Percentiles rank a stretch among this genome's conserved stretches.
These are phyloP conservation scores for Pristionchus japonicus DNA, from an alignment of 2,888 invertebrate genomes.

Conservation along the genomic window DNA sequence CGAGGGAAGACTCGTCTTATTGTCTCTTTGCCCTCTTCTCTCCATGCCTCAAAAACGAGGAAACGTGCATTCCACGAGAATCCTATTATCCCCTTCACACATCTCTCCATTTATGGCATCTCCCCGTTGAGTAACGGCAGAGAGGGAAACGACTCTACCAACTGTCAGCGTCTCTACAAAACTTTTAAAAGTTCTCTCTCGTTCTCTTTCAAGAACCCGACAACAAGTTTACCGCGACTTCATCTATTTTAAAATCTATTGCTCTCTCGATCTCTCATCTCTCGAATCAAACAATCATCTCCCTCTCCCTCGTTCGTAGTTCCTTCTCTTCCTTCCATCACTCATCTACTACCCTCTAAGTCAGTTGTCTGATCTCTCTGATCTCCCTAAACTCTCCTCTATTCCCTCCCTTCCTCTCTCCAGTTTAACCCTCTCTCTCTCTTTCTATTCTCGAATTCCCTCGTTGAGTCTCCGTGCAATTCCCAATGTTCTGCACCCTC, in stretches of 20 bases:
- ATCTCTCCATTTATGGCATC: neutral
- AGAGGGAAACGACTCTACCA: neutral
- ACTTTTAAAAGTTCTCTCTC: neutral
- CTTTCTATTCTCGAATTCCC: slow-evolving; percentile 31
- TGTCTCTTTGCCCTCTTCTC: neutral
- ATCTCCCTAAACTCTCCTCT: slow-evolving; percentile 23
- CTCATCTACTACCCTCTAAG: slow-evolving; percentile 4
- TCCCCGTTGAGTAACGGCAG: neutral
- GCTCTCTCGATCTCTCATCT: neutral
- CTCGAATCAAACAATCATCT: slow-evolving; percentile 7
- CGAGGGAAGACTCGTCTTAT: neutral
- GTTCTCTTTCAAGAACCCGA: neutral
- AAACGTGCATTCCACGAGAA: neutral
- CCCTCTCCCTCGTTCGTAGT: neutral
- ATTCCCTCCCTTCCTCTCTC: neutral
- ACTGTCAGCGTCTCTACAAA: no score
- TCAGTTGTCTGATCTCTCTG: slow-evolving; percentile 25
- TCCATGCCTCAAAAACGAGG: neutral
- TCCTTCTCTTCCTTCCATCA: slow-evolving; percentile 28
- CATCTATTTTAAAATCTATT: neutral
- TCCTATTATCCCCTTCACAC: neutral
- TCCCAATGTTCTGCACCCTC: neutral
- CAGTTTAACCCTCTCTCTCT: slow-evolving; percentile 32
- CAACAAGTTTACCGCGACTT: neutral
- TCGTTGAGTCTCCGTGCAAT: slow-evolving; percentile 22